phyloP scores from a whole-genome alignment of 1,140 invertebrate genomes.

The Helicoverpa zea region DNA sequence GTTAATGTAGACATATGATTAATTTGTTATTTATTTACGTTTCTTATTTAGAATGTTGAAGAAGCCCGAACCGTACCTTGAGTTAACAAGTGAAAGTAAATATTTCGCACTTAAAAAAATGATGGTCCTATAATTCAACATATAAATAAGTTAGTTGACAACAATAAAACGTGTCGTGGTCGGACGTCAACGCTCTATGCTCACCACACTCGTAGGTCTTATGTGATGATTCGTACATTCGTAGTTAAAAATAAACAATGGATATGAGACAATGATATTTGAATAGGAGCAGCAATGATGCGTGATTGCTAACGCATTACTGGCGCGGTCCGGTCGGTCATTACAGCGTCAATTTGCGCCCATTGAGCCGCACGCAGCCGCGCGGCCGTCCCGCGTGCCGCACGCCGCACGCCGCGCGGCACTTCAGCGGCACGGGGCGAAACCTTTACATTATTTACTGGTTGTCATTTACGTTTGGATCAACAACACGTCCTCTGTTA shows the following conservation, averaged over 20 bases:
- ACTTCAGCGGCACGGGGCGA: background rate
- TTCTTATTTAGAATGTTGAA: too few relatives aligned
- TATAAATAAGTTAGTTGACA: too few relatives aligned
- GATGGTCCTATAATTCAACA: too few relatives aligned
- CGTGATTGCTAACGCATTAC: conserved; percentile 31
- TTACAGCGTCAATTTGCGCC: conserved; percentile 38
- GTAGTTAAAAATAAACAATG: background rate
- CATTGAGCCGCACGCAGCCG: conserved; percentile 8
- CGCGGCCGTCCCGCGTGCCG: background rate
- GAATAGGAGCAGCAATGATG: background rate
- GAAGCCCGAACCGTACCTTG: too few relatives aligned
- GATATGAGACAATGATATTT: background rate
- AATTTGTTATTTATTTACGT: too few relatives aligned
- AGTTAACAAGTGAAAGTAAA: too few relatives aligned
- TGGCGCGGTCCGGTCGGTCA: conserved; percentile 19
- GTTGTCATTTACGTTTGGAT: background rate
- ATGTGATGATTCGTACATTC: too few relatives aligned
- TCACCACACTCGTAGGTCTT: too few relatives aligned
- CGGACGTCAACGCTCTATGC: background rate
- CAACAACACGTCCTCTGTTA: background rate
- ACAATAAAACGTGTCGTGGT: background rate
- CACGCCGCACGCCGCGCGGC: background rate
- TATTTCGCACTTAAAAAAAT: too few relatives aligned
- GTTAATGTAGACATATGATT: too few relatives aligned
- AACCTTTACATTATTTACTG: background rate